A percentile compares a stretch with the other conserved stretches of the same genome.
These are phyloP conservation scores for Myodes glareolus DNA, from an alignment of 2,113 vertebrate species.

Conservation along the genomic window DNA sequence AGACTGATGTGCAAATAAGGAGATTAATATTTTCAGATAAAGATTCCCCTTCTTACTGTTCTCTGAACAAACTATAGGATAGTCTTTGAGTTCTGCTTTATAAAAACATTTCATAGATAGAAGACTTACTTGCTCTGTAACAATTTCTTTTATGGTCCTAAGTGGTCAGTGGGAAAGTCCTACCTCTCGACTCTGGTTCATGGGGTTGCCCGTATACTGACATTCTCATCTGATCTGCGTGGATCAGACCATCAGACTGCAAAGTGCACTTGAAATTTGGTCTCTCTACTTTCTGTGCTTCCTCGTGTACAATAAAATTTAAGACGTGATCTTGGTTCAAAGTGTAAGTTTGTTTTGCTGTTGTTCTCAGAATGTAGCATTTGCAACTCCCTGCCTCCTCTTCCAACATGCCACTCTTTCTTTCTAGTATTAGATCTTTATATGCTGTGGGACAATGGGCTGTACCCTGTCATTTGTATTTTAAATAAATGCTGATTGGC, in stretches of 20 bases:
- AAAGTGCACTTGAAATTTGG: not conserved
- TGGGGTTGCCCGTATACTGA: not conserved
- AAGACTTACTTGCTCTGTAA: not conserved
- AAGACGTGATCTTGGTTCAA: not conserved
- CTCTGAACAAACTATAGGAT: not conserved
- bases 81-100: not conserved
- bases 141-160: not conserved
- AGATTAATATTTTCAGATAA: not conserved
- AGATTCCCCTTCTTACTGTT: not conserved
- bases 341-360: not conserved
- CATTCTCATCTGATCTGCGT: not conserved
- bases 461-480: too few species aligned
- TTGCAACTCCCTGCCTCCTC: not conserved
- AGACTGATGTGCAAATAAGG: not conserved
- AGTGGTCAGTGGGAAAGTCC: not conserved
- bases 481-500: too few species aligned
- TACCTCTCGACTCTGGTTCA: not conserved
- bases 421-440: not conserved
- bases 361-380: not conserved
- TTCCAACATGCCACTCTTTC: not conserved
- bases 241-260: not conserved
- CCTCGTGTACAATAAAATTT: not conserved
- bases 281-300: not conserved
- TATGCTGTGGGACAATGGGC: too few species aligned
- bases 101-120: not conserved